Conservation (phyloP, 2,888 invertebrate genomes). For the Oscheius sp. region DNA sequence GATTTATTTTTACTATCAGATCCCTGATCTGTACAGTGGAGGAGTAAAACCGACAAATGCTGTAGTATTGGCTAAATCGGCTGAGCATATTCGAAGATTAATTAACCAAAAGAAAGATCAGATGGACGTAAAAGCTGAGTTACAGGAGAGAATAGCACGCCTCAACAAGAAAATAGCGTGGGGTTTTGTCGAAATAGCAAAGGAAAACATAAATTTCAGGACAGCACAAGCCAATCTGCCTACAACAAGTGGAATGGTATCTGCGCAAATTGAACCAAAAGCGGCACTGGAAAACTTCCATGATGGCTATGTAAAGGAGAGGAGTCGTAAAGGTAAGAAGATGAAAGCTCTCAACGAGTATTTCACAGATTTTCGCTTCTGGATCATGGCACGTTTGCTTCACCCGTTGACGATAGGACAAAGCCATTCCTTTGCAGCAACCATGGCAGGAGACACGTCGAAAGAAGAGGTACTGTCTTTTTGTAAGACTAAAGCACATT, state of each 20-base stretch:
- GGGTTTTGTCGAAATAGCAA: slow-evolving; percentile 17
- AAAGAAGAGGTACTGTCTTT: slow-evolving; percentile 37
- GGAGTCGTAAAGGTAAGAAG: slow-evolving; percentile 47
- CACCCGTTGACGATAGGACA: slow-evolving; percentile 50
- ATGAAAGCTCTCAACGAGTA: no score
- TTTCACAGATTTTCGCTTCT: slow-evolving; percentile 68
- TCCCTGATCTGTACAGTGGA: slow-evolving; percentile 64
- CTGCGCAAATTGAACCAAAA: slow-evolving; percentile 48
- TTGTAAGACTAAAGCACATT: not conserved
- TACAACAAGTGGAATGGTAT: slow-evolving; percentile 36
- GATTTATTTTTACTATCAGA: no score
- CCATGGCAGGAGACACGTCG: slow-evolving; percentile 41
- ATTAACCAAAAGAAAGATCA: slow-evolving; percentile 40
- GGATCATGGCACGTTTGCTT: slow-evolving; percentile 60
- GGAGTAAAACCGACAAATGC: slow-evolving; percentile 69
- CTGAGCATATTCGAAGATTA: slow-evolving; percentile 62
- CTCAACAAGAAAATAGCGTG: slow-evolving; percentile 56
- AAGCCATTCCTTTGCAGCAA: slow-evolving; percentile 40
- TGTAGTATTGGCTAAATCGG: slow-evolving; percentile 67
- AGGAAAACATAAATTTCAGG: slow-evolving; percentile 40
- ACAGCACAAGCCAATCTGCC: slow-evolving; percentile 65
- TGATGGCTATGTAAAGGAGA: slow-evolving; percentile 57
- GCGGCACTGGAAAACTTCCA: slow-evolving; percentile 49
- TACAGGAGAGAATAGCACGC: slow-evolving; percentile 39
- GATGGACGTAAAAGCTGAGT: slow-evolving; percentile 29